Evolutionary conservation across 2,113 vertebrate genomes (phyloP).

Genomic region (Hassar affinis): DNA sequence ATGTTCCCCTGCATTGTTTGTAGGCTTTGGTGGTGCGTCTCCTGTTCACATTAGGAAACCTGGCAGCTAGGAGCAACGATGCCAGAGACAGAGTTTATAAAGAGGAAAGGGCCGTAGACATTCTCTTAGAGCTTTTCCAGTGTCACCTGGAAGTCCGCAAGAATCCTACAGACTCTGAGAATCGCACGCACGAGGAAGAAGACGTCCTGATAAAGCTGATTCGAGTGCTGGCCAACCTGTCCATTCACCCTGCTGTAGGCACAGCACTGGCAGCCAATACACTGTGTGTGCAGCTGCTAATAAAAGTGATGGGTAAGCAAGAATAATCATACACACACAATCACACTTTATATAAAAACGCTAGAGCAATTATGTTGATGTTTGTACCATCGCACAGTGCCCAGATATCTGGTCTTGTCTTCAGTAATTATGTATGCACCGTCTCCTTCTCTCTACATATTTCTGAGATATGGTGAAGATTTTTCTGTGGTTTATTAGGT

Average conservation of each 20-base stretch:
- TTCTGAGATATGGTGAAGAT: background rate
- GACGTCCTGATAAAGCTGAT: conserved; percentile 91
- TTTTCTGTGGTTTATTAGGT: background rate
- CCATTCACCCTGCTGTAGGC: conserved; percentile 79
- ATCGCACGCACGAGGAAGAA: conserved; percentile 61
- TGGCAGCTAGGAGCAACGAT: conserved; percentile 78
- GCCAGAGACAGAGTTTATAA: conserved; percentile 77
- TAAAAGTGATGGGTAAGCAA: conserved; percentile 81
- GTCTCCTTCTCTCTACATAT: background rate
- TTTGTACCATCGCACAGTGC: background rate
- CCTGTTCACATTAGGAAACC: conserved; percentile 88
- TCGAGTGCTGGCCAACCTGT: conserved; percentile 86
- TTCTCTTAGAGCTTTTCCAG: conserved; percentile 77
- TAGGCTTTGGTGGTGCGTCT: conserved; percentile 88
- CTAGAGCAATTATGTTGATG: background rate
- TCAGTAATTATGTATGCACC: no score
- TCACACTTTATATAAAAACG: background rate
- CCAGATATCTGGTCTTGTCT: background rate
- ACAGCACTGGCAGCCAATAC: conserved; percentile 70
- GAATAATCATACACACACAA: background rate
- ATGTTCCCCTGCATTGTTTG: background rate
- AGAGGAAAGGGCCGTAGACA: conserved; percentile 68
- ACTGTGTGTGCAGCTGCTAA: conserved; percentile 73
- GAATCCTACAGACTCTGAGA: background rate
- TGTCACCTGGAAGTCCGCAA: conserved; percentile 65